phyloP scores from a whole-genome alignment of 2,888 invertebrate genomes.

The Ormyrus nitidulus region DNA sequence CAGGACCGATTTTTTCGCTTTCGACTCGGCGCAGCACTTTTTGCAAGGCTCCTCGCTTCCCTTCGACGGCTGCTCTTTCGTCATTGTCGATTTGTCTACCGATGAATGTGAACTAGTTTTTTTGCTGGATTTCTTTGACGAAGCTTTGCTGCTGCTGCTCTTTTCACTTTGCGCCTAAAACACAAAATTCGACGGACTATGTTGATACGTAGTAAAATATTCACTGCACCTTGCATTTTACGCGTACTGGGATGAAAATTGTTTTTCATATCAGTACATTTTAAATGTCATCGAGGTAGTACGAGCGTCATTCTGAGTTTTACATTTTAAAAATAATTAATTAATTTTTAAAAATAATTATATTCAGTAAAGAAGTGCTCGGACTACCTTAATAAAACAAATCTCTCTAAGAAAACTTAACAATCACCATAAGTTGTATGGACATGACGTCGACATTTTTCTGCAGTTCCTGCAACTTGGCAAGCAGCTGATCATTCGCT shows the following conservation, averaged over 20 bases:
- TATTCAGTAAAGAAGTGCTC: neutral
- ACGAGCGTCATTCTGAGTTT: too few species aligned
- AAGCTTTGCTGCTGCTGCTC: neutral
- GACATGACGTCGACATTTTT: slow-evolving; percentile 68
- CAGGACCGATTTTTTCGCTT: neutral
- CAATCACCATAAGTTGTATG: slow-evolving; percentile 67
- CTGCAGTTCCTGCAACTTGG: slow-evolving; percentile 69
- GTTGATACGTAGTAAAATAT: slow-evolving; percentile 18
- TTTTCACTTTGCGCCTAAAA: slow-evolving; percentile 42
- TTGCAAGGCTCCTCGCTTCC: neutral
- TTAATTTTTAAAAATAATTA: neutral
- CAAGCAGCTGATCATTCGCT: slow-evolving; percentile 67
- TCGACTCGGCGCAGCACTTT: neutral
- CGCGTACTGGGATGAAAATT: slow-evolving; percentile 3
- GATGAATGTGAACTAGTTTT: neutral
- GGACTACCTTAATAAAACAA: neutral
- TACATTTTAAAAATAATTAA: neutral
- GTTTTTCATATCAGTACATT: too few species aligned
- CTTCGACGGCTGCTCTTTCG: neutral
- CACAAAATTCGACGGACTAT: slow-evolving; percentile 31
- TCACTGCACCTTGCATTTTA: neutral
- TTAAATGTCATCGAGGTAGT: too few species aligned
- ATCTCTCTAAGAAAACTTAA: neutral
- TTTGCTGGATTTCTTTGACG: neutral
- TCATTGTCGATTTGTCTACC: neutral